Evolutionary conservation across 2,888 invertebrate species (phyloP).

Genomic region (Synergus itoensis): DNA sequence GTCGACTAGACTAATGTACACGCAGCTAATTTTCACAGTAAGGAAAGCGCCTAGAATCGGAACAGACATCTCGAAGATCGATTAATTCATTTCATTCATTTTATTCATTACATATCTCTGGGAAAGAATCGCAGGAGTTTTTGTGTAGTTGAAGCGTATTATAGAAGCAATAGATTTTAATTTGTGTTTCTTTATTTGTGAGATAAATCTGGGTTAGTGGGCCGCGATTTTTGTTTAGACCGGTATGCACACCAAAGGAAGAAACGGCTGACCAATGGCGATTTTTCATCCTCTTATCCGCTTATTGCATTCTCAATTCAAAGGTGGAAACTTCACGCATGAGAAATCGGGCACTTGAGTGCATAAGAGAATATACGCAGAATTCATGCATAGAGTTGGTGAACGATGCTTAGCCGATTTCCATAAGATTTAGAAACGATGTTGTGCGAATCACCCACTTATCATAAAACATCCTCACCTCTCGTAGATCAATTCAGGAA

Average conservation of each 20-base stretch:
- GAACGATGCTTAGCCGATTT: slow-evolving; percentile 14
- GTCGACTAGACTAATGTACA: slow-evolving; percentile 8
- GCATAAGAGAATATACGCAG: neutral
- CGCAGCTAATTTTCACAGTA: neutral
- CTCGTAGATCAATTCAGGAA: slow-evolving; percentile 7
- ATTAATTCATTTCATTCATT: neutral
- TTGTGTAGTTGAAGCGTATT: neutral
- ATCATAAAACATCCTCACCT: neutral
- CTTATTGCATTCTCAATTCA: slow-evolving; percentile 56
- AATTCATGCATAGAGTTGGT: slow-evolving; percentile 3
- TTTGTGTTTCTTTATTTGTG: slow-evolving; percentile 37
- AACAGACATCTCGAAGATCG: slow-evolving; percentile 29
- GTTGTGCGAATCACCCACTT: slow-evolving; percentile 5
- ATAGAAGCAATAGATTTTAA: slow-evolving; percentile 1
- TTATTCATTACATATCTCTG: neutral
- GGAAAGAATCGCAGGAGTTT: neutral
- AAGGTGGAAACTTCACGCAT: slow-evolving; percentile 64
- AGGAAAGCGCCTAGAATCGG: slow-evolving; percentile 11
- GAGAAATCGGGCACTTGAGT: slow-evolving; percentile 49
- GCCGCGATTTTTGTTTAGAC: slow-evolving; percentile 60
- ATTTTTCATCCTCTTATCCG: slow-evolving; percentile 57
- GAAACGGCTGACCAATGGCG: slow-evolving; percentile 26
- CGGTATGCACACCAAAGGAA: slow-evolving; percentile 44
- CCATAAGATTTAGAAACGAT: slow-evolving; percentile 22
- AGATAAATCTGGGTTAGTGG: slow-evolving; percentile 63